Percentiles rank a stretch among this genome's conserved stretches.
Evolutionary conservation across 2,888 invertebrate species (phyloP).

Genomic region (Drosophila melanosoma): DNA sequence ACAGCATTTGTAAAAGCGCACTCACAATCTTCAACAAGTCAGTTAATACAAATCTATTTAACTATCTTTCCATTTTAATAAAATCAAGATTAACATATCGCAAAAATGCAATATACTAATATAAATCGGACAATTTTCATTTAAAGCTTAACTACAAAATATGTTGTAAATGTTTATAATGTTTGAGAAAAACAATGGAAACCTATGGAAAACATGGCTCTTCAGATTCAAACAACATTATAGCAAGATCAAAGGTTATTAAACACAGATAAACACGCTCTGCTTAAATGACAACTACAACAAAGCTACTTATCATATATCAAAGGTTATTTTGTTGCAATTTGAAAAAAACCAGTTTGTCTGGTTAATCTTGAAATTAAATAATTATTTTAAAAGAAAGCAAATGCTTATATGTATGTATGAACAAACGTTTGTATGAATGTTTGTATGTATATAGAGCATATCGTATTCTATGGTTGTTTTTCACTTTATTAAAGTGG

Average conservation of each 20-base stretch:
- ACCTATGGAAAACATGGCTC: background rate
- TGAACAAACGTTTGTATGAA: too few relatives aligned
- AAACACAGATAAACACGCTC: background rate
- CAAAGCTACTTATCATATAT: background rate
- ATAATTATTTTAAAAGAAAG: slow-evolving; percentile 2
- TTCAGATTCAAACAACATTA: background rate
- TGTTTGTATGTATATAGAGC: slow-evolving; percentile 10
- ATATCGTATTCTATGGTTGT: slow-evolving; percentile 19
- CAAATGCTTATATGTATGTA: background rate
- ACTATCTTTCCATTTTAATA: background rate
- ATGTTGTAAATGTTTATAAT: background rate
- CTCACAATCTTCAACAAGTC: background rate
- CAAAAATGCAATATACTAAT: background rate
- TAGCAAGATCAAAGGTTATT: background rate
- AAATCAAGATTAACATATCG: background rate
- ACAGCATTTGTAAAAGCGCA: background rate
- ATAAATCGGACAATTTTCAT: background rate
- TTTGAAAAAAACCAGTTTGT: background rate
- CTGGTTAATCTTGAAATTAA: background rate
- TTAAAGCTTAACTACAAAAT: background rate
- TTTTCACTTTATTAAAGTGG: background rate
- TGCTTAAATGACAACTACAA: background rate
- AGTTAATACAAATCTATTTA: background rate
- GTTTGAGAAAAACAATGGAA: background rate
- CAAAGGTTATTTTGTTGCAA: background rate